Evolutionary conservation across 2,888 invertebrate species (phyloP).

Genomic region (Ceratothoa steindachneri): DNA sequence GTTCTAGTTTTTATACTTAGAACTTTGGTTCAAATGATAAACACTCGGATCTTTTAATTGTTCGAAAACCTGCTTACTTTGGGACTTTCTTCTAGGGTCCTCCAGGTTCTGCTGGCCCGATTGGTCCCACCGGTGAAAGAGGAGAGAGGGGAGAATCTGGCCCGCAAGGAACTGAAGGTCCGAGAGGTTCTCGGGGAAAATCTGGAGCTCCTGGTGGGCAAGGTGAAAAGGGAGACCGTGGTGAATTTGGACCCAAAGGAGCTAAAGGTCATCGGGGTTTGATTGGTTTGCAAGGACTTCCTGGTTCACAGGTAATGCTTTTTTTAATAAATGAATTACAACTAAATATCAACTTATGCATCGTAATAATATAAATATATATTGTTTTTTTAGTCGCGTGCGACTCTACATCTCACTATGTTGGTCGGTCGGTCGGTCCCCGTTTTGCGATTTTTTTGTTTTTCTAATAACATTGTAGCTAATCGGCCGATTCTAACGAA

Average conservation of each 20-base stretch:
- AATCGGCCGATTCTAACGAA: no score
- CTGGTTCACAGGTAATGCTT: slow-evolving; percentile 60
- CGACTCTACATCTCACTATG: no score
- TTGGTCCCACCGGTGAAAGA: slow-evolving; percentile 67
- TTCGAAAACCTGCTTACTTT: no score
- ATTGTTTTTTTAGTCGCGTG: slow-evolving; percentile 18
- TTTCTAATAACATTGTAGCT: no score
- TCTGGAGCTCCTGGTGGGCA: slow-evolving; percentile 70
- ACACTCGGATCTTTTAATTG: no score
- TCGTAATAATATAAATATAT: neutral
- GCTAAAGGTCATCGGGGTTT: slow-evolving; percentile 78
- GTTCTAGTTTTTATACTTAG: no score
- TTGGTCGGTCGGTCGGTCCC: no score
- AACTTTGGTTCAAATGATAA: no score
- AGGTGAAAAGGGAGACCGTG: slow-evolving; percentile 64
- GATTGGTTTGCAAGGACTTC: slow-evolving; percentile 73
- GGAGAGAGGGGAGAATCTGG: slow-evolving; percentile 70
- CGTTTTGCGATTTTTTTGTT: no score
- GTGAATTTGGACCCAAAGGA: slow-evolving; percentile 66
- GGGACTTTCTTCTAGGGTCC: slow-evolving; percentile 63
- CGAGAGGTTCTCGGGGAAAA: slow-evolving; percentile 71
- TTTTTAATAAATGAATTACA: slow-evolving; percentile 15
- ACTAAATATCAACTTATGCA: neutral
- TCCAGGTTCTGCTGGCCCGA: slow-evolving; percentile 63
- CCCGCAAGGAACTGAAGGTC: slow-evolving; percentile 70